Base-by-base conservation (phyloP, 2,113 vertebrate species). In the Pagrus major region DNA sequence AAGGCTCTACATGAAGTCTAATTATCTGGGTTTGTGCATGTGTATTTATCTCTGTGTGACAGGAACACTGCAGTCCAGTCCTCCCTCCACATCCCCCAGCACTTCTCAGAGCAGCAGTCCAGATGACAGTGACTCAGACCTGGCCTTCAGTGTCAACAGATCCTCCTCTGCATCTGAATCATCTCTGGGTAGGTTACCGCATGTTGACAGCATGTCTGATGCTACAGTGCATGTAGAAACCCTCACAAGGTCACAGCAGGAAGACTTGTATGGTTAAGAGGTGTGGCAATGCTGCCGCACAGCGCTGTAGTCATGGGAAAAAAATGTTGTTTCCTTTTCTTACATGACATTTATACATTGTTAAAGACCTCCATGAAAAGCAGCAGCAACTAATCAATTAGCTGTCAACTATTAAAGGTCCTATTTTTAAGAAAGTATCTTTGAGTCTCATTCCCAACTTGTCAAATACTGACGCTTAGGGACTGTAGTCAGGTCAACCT, bases 91-190 rank as follows among this genome's bases (percentile, higher is more conserved):
- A 5, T 98, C 97, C 54, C 96, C 96, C 46, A 96, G 96, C 73
- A 95, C 95, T 64, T 99, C 98, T 27, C 97, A 97, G 14, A 96
- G 95, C 1, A 97, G 96, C 88, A 96, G 96, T 6, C 96, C 96
- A 86, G 97, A 99, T 0, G 98, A 99, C 93, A 99, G 98, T 0
- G 97, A 99, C 92, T 98, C 97, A 3, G 98, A 99, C 80, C 94
- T 98, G 96, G 97, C 96, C 76, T 98, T 99, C 94, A 97, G 96
- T 0, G 97, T 97, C 89, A 98, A 98, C 94, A 95, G 97, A 88
- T 99, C 98, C 0, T 99, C 97, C 0, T 99, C 98, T 1, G 96
- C 97, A 21, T 99, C 98, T 0, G 98, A 99, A 90, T 99, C 98
- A 3, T 99, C 98, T 0, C 95, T 99, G n/a, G 98, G 98, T 99